Evolutionary conservation across 1,140 invertebrate species (phyloP), one percentile per base, ranked within the genome.

Genomic region (Homalodisca vitripennis): DNA sequence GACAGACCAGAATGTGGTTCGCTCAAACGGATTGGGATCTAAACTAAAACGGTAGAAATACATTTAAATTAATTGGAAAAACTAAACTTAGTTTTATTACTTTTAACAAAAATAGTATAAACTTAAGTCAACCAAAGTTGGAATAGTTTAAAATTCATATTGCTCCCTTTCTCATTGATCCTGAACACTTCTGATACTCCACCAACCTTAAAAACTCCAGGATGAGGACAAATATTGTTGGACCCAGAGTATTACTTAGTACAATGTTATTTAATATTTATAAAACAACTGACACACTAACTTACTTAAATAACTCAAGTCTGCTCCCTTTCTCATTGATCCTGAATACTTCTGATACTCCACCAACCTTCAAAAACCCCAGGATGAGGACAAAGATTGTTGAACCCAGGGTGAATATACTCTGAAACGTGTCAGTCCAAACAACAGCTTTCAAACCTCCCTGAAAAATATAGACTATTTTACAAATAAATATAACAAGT

Each of bases 381-480:
- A 91, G 79, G 34, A 84, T 80, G 1, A 88, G 85, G 13, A 93
- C 86, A 2, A 86, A 80, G 10, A 91, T 51, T 20, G 91, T 84
- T 0, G 89, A 89, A 0, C 85, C 79, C 53, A 93, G 87, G 89
- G 94, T 95, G 0, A 94, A 84, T n/a, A 86, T 80, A 0, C 90
- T 87, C 80, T 95, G 93, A 77, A 93, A 86, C 1, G 90, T 88
- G 77, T 95, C 93, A 1, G 92, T 92, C 87, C 90, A 92, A 53
- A 96, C 87, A 2, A 95, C 92, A 12, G 93, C 92, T 78, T 86
- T 85, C 26, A 92, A 82, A 48, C 89, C 89, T 72, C 89, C 87
- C 87, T 84, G 79, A 29, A 66, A 26, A 29, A 32, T 46, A 34
- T 14, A 2, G n/a, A n/a, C n/a, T n/a, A n/a, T n/a, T n/a, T n/a